phyloP scores from a whole-genome alignment of 1,140 invertebrate genomes.

The Chironomus tepperi region DNA sequence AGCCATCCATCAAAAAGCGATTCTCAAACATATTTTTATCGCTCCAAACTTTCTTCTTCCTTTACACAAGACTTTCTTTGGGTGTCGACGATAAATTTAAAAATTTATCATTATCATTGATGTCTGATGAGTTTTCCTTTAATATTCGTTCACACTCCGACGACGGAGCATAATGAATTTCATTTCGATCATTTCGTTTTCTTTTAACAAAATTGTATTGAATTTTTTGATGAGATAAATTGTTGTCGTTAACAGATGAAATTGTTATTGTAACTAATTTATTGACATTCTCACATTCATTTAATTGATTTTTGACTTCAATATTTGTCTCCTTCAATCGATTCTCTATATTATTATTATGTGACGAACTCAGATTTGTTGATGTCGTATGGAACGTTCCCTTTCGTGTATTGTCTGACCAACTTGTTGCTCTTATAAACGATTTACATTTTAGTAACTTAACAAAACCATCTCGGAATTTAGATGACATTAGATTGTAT shows the following conservation, averaged over 20 bases:
- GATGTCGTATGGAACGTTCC: constrained; percentile 26
- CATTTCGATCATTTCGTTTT: constrained; percentile 1
- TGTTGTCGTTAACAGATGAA: not conserved
- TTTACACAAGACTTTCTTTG: no score
- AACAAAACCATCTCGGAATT: constrained; percentile 75
- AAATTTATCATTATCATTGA: no score
- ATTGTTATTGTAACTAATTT: constrained; percentile 1
- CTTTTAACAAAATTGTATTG: not conserved
- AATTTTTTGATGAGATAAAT: not conserved
- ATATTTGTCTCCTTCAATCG: not conserved
- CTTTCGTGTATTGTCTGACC: constrained; percentile 20
- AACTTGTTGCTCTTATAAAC: constrained; percentile 28
- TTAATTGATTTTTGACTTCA: not conserved
- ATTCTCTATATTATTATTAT: not conserved
- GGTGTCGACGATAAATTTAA: no score
- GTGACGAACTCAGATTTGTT: constrained; percentile 25
- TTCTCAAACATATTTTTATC: no score
- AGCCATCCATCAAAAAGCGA: no score
- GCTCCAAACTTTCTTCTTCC: no score
- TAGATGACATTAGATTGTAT: constrained; percentile 86
- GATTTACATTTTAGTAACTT: constrained; percentile 44
- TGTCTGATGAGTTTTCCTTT: not conserved
- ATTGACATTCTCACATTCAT: not conserved
- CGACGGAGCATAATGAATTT: not conserved
- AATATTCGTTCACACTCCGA: not conserved